Evolutionary conservation across 2,113 vertebrate genomes (phyloP).

Genomic region (Dicrurus megarhynchus): DNA sequence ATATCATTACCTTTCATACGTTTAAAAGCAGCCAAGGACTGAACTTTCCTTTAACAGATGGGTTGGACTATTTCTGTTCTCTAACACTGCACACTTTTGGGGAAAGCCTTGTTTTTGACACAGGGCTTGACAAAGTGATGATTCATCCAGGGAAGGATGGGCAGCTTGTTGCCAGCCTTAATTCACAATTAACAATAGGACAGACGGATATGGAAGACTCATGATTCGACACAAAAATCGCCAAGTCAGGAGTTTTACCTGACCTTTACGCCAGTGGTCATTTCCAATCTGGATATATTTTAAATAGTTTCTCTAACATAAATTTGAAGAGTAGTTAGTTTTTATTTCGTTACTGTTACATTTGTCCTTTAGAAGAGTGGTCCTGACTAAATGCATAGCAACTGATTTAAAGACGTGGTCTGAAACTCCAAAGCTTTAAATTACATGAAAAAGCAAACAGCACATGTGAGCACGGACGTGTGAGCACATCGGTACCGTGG

Average conservation of each 20-base stretch:
- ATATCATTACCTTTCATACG: neutral
- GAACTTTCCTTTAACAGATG: neutral
- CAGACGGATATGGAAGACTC: conserved; percentile 8
- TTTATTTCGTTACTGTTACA: neutral
- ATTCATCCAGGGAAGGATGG: conserved; percentile 45
- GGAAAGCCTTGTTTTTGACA: conserved; percentile 31
- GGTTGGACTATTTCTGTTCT: neutral
- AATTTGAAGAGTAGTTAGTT: neutral
- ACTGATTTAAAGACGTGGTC: neutral
- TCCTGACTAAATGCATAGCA: neutral
- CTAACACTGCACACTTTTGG: neutral
- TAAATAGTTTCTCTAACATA: neutral
- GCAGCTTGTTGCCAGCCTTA: conserved; percentile 29
- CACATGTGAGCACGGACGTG: fast-evolving
- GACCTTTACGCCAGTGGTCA: neutral
- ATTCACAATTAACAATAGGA: conserved; percentile 25
- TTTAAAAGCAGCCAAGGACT: neutral
- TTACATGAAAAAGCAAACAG: neutral
- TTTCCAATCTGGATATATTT: neutral
- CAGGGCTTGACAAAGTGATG: conserved; percentile 49
- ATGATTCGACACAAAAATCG: conserved; percentile 32
- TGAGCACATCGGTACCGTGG: fast-evolving
- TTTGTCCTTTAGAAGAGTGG: neutral
- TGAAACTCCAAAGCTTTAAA: neutral
- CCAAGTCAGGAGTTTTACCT: neutral